phyloP scores from a whole-genome alignment of 2,797 vertebrate species.

The Sebastes steindachneri region DNA sequence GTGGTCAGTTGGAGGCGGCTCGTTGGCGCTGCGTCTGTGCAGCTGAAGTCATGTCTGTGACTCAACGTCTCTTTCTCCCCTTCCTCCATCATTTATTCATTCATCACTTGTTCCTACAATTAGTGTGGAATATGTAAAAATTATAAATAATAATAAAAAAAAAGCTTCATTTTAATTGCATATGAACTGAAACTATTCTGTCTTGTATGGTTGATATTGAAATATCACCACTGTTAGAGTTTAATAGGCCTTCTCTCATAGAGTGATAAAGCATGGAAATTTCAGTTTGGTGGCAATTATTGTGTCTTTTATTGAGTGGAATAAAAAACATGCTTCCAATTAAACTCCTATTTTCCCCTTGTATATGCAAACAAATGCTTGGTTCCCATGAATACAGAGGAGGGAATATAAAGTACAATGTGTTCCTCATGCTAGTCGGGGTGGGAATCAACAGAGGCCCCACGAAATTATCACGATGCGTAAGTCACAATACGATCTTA shows the following conservation, averaged over 20 bases:
- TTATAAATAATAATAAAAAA: neutral
- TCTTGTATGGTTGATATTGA: constrained; percentile 7
- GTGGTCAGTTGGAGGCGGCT: constrained; percentile 61
- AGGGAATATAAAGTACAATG: constrained; percentile 20
- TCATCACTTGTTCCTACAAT: constrained; percentile 53
- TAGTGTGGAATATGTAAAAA: constrained; percentile 21
- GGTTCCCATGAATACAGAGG: constrained; percentile 61
- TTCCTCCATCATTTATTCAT: constrained; percentile 16
- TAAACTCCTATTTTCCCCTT: constrained; percentile 53
- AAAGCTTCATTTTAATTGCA: neutral
- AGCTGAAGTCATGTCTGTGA: constrained; percentile 78
- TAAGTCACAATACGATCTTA: no score
- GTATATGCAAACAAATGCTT: constrained; percentile 53
- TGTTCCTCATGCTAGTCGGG: neutral
- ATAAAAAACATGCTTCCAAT: constrained; percentile 68
- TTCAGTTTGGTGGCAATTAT: constrained; percentile 67
- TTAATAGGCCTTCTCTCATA: constrained; percentile 43
- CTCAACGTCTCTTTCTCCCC: constrained; percentile 46
- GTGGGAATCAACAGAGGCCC: no score
- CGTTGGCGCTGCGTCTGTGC: constrained; percentile 49
- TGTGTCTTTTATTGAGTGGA: constrained; percentile 74
- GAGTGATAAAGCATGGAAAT: constrained; percentile 66
- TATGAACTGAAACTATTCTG: neutral
- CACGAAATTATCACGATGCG: no score
- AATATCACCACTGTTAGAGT: constrained; percentile 26